Base-by-base conservation (phyloP, 2,113 vertebrate genomes). In the Strix uralensis region DNA sequence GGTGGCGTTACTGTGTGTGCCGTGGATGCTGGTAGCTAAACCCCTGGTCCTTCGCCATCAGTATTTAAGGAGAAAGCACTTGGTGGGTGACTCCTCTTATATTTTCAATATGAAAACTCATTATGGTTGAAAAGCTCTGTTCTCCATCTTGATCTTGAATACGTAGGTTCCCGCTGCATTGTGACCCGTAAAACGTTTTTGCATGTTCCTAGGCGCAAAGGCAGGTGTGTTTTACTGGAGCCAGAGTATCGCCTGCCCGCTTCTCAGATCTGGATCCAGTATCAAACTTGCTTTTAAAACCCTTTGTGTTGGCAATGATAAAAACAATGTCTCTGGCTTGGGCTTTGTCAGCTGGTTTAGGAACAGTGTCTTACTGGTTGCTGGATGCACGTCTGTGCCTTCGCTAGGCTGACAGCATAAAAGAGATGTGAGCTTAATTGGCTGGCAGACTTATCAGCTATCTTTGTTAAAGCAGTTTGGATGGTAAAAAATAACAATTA, bases 11-110 rank as follows among this genome's bases (percentile, higher is more conserved):
- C 98, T 99, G 5, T 99, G 99, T 52, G 99, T 99, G 72, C 99
- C 99, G 0, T 99, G 98, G 97, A 99, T 99, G 99, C 98, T 99
- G 71, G 96, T 99, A 34, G 98, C 99, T 78, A 99, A 99, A 97
- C 99, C 99, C 15, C 86, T 99, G 81, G 95, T 99, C 86, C 98
- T 99, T 91, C 98, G 99, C 66, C 98, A 97, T 75, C 99, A 99
- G 66, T 97, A 99, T 93, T 93, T 99, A 83, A 98, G 98, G 98
- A 98, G 97, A 92, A 99, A 98, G 89, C 97, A 99, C 95, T 93
- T 99, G 98, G 99, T 99, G 98, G 98, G 98, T 99, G 90, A 90
- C 57, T 92, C 29, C 20, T 93, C 44, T 90, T 78, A 2, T 38
- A 36, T 89, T 91, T 94, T 70, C 71, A 49, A 2, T 71, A 32